Conservation (phyloP, 2,888 invertebrate genomes). For the Deilephila porcellus region DNA sequence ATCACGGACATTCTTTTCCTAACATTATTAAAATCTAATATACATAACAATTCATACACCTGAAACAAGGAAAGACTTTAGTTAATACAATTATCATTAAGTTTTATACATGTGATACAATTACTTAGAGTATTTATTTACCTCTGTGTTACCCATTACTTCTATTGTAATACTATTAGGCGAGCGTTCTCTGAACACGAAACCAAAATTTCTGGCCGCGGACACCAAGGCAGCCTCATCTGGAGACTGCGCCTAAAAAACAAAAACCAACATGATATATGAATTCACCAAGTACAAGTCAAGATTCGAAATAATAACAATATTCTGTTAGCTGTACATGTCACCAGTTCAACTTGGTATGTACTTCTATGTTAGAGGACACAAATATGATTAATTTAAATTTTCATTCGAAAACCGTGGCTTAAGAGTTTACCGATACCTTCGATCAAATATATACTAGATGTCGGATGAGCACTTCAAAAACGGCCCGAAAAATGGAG, state of each 20-base stretch:
- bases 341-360: no score
- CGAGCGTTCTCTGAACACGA: slow-evolving; percentile 97
- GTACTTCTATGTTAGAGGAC: no score
- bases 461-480: no score
- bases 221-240: slow-evolving; percentile 99
- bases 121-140: slow-evolving; percentile 50
- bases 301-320: no score
- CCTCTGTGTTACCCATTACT: slow-evolving; percentile 91
- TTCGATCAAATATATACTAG: no score
- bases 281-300: not conserved
- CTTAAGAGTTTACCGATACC: no score
- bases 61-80: slow-evolving; percentile 67
- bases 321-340: no score
- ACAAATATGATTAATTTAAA: no score
- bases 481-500: no score
- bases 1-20: slow-evolving; percentile 99
- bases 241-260: slow-evolving; percentile 95
- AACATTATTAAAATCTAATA: slow-evolving; percentile 99
- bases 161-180: slow-evolving; percentile 97
- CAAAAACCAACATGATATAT: no score
- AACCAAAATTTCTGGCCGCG: slow-evolving; percentile 99
- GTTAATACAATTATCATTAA: not conserved
- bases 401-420: no score
- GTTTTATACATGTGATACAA: not conserved
- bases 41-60: slow-evolving; percentile 98